Conservation (phyloP, 2,888 invertebrate genomes). For the Polymixis lichenea region DNA sequence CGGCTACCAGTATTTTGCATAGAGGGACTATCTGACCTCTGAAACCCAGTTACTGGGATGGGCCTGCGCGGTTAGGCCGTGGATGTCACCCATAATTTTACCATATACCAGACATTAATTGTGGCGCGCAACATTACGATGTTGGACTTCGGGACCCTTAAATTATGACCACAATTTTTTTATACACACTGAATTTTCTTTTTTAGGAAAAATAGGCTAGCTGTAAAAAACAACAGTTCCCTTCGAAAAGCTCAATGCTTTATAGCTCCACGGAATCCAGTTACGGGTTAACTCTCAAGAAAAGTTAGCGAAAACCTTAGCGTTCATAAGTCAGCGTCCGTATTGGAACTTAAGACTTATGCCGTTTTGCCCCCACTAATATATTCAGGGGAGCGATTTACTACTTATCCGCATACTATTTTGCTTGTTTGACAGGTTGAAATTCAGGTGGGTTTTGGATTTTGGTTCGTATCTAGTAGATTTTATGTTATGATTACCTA, state of each 20-base stretch:
- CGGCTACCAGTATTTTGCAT: no score
- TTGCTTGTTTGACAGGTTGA: conserved; percentile 40
- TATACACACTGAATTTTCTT: no score
- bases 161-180: no score
- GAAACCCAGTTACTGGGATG: no score
- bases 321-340: conserved; percentile 73
- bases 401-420: conserved; percentile 29
- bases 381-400: conserved; percentile 59
- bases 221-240: neutral
- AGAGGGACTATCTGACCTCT: no score
- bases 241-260: conserved; percentile 2
- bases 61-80: no score
- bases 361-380: conserved; percentile 57
- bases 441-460: neutral
- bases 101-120: no score
- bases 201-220: neutral
- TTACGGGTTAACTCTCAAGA: conserved; percentile 72
- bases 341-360: conserved; percentile 68
- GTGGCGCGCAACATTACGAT: no score
- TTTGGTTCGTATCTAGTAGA: neutral
- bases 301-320: conserved; percentile 75
- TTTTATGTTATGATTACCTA: neutral
- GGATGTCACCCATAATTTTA: no score
- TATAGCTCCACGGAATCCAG: conserved; percentile 52
- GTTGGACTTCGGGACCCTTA: no score